Base-by-base conservation (phyloP, 1,140 invertebrate genomes). In the Ceratina calcarata region DNA sequence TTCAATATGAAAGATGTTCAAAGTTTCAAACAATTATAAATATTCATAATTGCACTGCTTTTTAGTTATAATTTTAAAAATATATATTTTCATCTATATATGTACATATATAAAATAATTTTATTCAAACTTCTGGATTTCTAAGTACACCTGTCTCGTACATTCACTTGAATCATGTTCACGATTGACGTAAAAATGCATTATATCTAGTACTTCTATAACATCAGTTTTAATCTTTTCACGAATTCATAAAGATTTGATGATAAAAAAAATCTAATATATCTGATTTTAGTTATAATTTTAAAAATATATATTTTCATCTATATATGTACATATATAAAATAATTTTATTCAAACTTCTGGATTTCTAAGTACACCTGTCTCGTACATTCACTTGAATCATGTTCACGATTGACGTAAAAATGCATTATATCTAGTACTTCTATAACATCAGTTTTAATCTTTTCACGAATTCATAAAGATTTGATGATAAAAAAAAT, bases 111-210 rank as follows among this genome's bases (percentile, higher is more conserved):
- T 0, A 53, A 53, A 68, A 24, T 32, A 68, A 58, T 27, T 58
- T 55, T 62, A 2, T 45, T 24, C 22, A 61, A 27, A 69, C 60
- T 20, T 62, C 8, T 15, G 53, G 32, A 37, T 27, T 18, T 45
- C 71, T 45, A 78, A 78, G 27, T 78, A 71, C 20, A 53, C 53
- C 16, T 61, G 20, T 71, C 57, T 61, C 18, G 15, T 37, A 49
- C n/a, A 45, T 55, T 55, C 12, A 37, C 8, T 10, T 45, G 16
- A 71, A 62, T 64, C 4, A 71, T 45, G 12, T 16, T 62, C 15
- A 64, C 27, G 53, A 64, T 55, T 18, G 15, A 51, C 32, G 58
- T 57, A 65, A 37, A 78, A 64, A 71, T 78, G 60, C 18, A 78
- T 16, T 71, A 22, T 37, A 64, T 18, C 22, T 64, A 24, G 58